phyloP scores from a whole-genome alignment of 2,888 invertebrate species.

The Microdon myrmicae region DNA sequence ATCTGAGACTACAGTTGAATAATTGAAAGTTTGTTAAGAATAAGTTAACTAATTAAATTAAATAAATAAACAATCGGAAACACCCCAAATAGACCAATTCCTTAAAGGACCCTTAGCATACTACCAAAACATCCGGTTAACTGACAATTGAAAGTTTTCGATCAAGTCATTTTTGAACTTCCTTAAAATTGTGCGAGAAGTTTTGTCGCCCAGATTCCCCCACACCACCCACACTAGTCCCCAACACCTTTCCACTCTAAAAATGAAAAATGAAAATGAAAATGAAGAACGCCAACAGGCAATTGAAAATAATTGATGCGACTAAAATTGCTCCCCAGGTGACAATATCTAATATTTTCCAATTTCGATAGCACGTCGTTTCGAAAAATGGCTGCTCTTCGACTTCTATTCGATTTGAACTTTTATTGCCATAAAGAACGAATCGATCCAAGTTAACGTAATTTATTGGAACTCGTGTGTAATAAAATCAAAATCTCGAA shows the following conservation, averaged over 20 bases:
- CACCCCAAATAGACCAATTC: no score
- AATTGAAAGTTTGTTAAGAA: no score
- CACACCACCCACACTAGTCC: not conserved
- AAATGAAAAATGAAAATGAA: constrained; percentile 27
- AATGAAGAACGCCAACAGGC: constrained; percentile 20
- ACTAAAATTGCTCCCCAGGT: constrained; percentile 53
- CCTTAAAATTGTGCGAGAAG: constrained; percentile 16
- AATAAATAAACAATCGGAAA: no score
- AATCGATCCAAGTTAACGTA: constrained; percentile 25
- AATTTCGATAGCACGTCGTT: constrained; percentile 48
- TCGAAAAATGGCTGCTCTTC: constrained; percentile 28
- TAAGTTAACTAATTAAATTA: no score
- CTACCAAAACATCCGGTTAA: constrained; percentile 1
- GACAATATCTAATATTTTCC: constrained; percentile 53
- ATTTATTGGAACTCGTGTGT: constrained; percentile 40
- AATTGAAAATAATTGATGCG: constrained; percentile 54
- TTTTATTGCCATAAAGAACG: constrained; percentile 37
- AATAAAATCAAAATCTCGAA: constrained; percentile 45
- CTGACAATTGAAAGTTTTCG: constrained; percentile 14
- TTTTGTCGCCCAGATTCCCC: constrained; percentile 1
- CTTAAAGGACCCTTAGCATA: no score
- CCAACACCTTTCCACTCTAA: constrained; percentile 3
- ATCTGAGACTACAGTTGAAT: no score
- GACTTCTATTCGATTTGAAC: constrained; percentile 31
- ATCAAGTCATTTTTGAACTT: constrained; percentile 8